These are phyloP conservation scores for Drosophila neotestacea DNA, from an alignment of 2,888 invertebrate genomes.

Conservation along the genomic window DNA sequence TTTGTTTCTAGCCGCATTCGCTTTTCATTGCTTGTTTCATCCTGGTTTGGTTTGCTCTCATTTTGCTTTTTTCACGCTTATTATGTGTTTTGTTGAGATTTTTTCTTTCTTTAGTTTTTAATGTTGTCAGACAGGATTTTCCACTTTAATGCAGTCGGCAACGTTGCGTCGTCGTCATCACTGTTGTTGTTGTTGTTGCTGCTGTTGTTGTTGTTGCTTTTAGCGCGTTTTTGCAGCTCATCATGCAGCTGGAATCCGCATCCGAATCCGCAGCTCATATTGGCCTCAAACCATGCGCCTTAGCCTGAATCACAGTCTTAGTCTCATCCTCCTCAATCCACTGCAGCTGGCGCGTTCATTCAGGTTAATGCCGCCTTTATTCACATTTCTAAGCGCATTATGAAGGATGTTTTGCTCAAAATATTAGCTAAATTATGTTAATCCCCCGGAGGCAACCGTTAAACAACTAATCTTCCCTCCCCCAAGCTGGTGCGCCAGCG, in stretches of 20 bases:
- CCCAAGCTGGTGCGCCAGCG: slow-evolving; percentile 5
- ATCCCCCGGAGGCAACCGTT: slow-evolving; percentile 42
- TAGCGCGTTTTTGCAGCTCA: slow-evolving; percentile 63
- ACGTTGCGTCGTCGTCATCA: slow-evolving; percentile 32
- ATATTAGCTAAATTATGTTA: slow-evolving; percentile 71
- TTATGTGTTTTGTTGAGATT: slow-evolving; percentile 59
- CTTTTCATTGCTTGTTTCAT: slow-evolving; percentile 63
- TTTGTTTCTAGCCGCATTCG: slow-evolving; percentile 49
- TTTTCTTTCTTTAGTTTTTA: slow-evolving; percentile 64
- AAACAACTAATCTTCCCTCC: slow-evolving; percentile 36
- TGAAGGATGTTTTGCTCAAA: slow-evolving; percentile 50
- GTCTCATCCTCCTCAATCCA: slow-evolving; percentile 24
- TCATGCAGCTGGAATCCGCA: slow-evolving; percentile 56
- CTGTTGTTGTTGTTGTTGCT: slow-evolving; percentile 4
- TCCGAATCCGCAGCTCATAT: slow-evolving; percentile 32
- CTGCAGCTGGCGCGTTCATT: slow-evolving; percentile 61
- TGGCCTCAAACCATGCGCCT: slow-evolving; percentile 30
- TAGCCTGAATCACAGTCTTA: slow-evolving; percentile 4
- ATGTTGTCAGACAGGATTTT: slow-evolving; percentile 83
- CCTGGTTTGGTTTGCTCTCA: slow-evolving; percentile 69
- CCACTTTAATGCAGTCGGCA: slow-evolving; percentile 76
- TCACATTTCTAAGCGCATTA: slow-evolving; percentile 72
- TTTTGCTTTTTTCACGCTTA: slow-evolving; percentile 74
- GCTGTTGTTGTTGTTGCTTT: slow-evolving; percentile 27
- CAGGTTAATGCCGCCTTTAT: slow-evolving; percentile 72